phyloP scores from a whole-genome alignment of 2,888 invertebrate species.

The Theretra japonica region DNA sequence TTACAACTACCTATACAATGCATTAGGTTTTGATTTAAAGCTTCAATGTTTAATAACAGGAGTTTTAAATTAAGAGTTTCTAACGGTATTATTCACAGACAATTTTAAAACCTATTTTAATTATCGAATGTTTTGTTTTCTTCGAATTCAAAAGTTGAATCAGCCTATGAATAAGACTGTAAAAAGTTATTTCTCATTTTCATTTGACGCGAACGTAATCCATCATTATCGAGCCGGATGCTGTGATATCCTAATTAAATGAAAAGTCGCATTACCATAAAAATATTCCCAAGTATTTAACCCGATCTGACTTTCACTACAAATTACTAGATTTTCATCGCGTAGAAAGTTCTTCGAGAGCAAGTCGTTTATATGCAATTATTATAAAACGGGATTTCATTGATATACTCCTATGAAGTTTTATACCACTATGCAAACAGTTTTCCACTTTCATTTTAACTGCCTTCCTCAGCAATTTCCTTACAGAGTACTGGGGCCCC shows the following conservation, averaged over 20 bases:
- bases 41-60: no score
- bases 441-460: constrained; percentile 16
- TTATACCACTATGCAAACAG: not conserved
- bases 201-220: no score
- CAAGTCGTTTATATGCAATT: constrained; percentile 14
- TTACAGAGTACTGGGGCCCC: not conserved
- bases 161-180: no score
- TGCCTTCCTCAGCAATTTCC: not conserved
- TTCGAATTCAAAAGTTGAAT: no score
- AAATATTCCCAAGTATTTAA: not conserved
- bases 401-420: not conserved
- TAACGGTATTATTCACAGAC: no score
- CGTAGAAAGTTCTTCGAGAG: constrained; percentile 13
- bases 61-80: no score
- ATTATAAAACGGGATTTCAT: constrained; percentile 15
- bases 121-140: no score
- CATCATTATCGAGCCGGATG: not conserved
- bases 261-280: constrained; percentile 20
- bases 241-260: constrained; percentile 10
- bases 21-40: no score
- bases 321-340: constrained; percentile 22
- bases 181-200: no score
- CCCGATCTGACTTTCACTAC: constrained; percentile 19
- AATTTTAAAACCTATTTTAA: no score
- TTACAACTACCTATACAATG: no score